Percentiles rank a stretch among this genome's conserved stretches.
phyloP scores from a whole-genome alignment of 2,888 invertebrate genomes.

The Temnothorax unifasciatus region DNA sequence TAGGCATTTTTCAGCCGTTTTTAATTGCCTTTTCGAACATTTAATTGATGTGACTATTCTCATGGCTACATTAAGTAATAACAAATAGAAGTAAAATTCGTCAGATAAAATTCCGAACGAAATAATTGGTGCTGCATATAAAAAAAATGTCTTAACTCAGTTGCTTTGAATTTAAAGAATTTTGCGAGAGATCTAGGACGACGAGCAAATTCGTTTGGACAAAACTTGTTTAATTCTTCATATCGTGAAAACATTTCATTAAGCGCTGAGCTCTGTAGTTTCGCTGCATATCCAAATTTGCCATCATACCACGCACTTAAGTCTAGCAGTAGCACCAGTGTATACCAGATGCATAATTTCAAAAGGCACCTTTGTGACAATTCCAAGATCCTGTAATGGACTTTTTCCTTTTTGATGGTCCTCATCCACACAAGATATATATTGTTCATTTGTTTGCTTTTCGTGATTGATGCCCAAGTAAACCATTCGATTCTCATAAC shows the following conservation, averaged over 20 bases:
- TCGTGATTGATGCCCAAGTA: too few species aligned
- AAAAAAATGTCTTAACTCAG: conserved; percentile 9
- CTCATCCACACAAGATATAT: too few species aligned
- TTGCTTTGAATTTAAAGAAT: conserved; percentile 6
- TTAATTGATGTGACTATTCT: conserved; percentile 2
- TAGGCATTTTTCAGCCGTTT: conserved; percentile 7
- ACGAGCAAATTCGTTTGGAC: not conserved
- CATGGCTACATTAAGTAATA: conserved; percentile 6
- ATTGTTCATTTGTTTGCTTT: too few species aligned
- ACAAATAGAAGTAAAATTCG: not conserved
- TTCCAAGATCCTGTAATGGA: too few species aligned
- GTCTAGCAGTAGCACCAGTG: too few species aligned
- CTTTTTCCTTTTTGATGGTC: too few species aligned
- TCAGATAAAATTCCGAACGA: not conserved
- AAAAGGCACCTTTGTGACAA: too few species aligned
- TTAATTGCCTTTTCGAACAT: not conserved
- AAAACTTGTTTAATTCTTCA: conserved; percentile 5
- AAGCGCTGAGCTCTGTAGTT: too few species aligned
- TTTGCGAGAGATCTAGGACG: conserved; percentile 1
- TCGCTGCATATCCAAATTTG: too few species aligned
- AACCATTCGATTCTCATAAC: too few species aligned
- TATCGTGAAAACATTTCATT: not conserved
- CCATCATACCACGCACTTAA: too few species aligned
- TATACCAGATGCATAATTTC: too few species aligned
- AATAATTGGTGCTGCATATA: conserved; percentile 12